Evolutionary conservation across 2,113 vertebrate genomes (phyloP).

Genomic region (Acanthisitta chloris): DNA sequence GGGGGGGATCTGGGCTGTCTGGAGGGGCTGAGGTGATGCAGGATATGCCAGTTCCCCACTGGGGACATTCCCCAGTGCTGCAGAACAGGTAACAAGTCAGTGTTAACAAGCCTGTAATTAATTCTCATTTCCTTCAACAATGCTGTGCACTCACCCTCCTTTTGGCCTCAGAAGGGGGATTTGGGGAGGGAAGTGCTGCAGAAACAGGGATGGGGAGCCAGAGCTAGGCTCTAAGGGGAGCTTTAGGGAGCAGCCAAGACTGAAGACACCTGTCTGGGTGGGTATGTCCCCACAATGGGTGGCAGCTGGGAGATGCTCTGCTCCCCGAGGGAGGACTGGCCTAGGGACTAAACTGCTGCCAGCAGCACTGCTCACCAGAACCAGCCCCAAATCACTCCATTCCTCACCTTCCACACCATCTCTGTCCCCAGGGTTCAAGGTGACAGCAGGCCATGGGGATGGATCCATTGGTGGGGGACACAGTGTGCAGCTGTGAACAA

Average conservation of each 20-base stretch:
- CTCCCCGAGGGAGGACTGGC: rapidly evolving
- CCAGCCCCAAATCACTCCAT: not conserved
- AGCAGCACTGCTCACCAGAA: not conserved
- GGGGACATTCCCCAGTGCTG: not conserved
- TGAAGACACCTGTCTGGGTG: not conserved
- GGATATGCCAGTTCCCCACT: rapidly evolving
- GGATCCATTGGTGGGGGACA: not conserved
- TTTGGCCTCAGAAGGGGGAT: not conserved
- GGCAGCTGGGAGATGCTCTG: not conserved
- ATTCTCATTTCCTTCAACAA: not conserved
- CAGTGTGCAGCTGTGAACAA: rapidly evolving
- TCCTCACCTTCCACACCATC: not conserved
- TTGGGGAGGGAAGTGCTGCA: not conserved
- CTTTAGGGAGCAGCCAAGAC: not conserved
- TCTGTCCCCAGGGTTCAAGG: rapidly evolving
- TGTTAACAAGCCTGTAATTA: not conserved
- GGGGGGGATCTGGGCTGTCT: too few species aligned
- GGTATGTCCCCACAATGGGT: rapidly evolving
- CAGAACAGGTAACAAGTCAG: not conserved
- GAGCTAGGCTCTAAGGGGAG: not conserved
- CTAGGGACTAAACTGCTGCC: not conserved
- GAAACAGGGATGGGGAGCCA: not conserved
- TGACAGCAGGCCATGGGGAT: not conserved
- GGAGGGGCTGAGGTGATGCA: rapidly evolving
- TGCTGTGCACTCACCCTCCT: rapidly evolving